Conservation (phyloP, 2,888 invertebrate genomes). For the Pristionchus entomophagus region DNA sequence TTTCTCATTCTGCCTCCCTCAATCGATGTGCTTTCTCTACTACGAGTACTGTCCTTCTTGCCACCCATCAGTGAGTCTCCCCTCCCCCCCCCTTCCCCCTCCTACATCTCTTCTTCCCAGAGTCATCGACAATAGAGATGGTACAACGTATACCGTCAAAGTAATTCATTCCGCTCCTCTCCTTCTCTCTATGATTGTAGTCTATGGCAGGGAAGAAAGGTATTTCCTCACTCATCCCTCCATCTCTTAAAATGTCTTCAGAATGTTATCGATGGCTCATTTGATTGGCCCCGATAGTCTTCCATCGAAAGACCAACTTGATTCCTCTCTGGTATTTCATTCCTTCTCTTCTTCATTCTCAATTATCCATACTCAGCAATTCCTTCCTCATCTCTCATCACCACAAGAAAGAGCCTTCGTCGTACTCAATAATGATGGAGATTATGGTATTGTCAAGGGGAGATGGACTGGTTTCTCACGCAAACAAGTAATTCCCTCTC, state of each 20-base stretch:
- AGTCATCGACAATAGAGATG: slow-evolving; percentile 75
- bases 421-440: slow-evolving; percentile 78
- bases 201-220: slow-evolving; percentile 71
- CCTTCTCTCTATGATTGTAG: slow-evolving; percentile 78
- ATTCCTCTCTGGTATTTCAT: slow-evolving; percentile 70
- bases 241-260: too few species aligned
- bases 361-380: slow-evolving; percentile 61
- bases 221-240: background rate
- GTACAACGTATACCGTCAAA: slow-evolving; percentile 78
- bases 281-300: slow-evolving; percentile 78
- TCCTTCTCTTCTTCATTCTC: background rate
- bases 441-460: slow-evolving; percentile 78
- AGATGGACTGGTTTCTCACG: slow-evolving; percentile 77
- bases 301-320: slow-evolving; percentile 76
- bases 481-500: slow-evolving; percentile 52
- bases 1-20: slow-evolving; percentile 73
- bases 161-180: slow-evolving; percentile 78
- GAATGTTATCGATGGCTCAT: slow-evolving; percentile 78
- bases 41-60: slow-evolving; percentile 64
- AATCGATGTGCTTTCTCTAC: slow-evolving; percentile 70
- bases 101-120: slow-evolving; percentile 55
- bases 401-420: slow-evolving; percentile 78
- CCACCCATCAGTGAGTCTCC: slow-evolving; percentile 69
- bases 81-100: background rate
- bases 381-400: slow-evolving; percentile 76